Evolutionary conservation across 1,140 invertebrate species (phyloP), one percentile per base, ranked within the genome.

Genomic region (Temnothorax longispinosus): DNA sequence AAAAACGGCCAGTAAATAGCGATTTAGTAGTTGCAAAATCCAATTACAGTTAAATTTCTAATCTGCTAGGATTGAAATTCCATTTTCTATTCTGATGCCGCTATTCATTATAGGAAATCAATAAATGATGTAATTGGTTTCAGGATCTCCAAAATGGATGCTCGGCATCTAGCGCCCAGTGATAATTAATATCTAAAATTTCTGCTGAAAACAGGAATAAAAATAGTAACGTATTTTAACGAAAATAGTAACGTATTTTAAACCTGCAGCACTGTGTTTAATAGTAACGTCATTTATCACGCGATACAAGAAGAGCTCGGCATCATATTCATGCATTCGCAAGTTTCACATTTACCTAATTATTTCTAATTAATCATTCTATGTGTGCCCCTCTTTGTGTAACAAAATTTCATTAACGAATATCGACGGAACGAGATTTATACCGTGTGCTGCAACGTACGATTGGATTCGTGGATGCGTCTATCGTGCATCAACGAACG

Each of bases 361-460:
- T 50, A 50, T 44, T 35, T 81, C 47, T 38, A 52, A 54, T 32
- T 44, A 38, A 54, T 27, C n/a, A 27, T 54, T 10, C 47, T 32
- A 41, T 41, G 13, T 41, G 21, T 18, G 64, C 10, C 7, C 21
- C 47, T 41, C 65, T 81, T 81, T 71, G 78, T 71, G 21, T 32
- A 56, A 60, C 11, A 60, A 74, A 74, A 60, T 84, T 84, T 60
- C 80, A 72, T 84, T 50, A 75, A 84, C 80, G 44, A 75, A 84
- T 75, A 84, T 84, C 69, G 80, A 50, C 54, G 44, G 27, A 75
- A 84, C 27, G 69, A 84, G 69, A 74, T 84, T 84, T 74, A 62
- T 56, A 71, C 38, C 41, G 38, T 41, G 54, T 41, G 54, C 21
- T 47, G 38, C 80, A 58, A 35, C n/a, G 69, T 27, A 71, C 41